Conservation (phyloP, 1,140 invertebrate species). For the Chlorops oryzae region DNA sequence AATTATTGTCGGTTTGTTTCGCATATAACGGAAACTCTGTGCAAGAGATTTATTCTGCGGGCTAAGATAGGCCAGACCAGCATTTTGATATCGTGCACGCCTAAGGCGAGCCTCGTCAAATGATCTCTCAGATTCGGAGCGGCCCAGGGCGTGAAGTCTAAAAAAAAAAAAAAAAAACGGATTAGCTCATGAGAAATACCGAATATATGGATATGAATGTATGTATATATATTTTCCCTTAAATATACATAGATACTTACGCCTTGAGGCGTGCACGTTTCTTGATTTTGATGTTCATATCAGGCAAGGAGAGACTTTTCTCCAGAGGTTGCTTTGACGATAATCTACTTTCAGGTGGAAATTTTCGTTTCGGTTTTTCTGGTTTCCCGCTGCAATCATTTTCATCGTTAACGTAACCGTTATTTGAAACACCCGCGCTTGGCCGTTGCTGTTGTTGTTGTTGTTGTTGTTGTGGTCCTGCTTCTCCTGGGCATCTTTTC, state of each 20-base stretch:
- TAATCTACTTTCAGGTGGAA: conserved; percentile 9
- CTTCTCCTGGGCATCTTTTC: conserved; percentile 48
- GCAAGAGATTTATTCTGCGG: conserved; percentile 71
- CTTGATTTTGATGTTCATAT: conserved; percentile 68
- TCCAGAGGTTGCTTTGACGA: conserved; percentile 58
- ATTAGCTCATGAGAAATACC: too few species aligned
- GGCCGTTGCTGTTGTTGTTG: too few species aligned
- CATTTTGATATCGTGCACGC: conserved; percentile 57
- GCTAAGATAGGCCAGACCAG: conserved; percentile 63
- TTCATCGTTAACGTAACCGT: conserved; percentile 53
- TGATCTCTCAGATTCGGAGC: conserved; percentile 71
- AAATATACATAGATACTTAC: conserved; percentile 52
- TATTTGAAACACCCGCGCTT: conserved; percentile 52
- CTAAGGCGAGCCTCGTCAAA: conserved; percentile 64
- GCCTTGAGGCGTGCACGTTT: conserved; percentile 61
- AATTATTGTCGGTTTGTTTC: conserved; percentile 79
- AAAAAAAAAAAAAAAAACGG: conserved; percentile 9
- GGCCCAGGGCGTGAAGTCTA: conserved; percentile 57
- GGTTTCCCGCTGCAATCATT: conserved; percentile 17
- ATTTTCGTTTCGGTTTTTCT: not conserved
- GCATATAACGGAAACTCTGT: conserved; percentile 78
- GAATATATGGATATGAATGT: too few species aligned
- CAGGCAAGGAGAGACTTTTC: conserved; percentile 75
- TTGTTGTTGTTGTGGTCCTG: conserved; percentile 43
- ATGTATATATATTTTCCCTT: not conserved